Evolutionary conservation across 2,113 vertebrate genomes (phyloP).

Genomic region (Leucopsar rothschildi): DNA sequence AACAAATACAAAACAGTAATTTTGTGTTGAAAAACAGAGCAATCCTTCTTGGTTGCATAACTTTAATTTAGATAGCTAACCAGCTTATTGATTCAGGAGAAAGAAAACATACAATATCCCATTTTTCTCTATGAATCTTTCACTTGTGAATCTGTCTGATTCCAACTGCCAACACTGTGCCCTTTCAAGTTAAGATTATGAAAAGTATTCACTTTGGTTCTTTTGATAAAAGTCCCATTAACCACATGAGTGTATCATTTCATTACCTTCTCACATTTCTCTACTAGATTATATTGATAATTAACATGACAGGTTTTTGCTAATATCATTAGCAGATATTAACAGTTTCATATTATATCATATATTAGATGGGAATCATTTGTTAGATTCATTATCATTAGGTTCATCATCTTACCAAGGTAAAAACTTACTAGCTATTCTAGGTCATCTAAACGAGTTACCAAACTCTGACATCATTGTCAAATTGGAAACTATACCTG

Average conservation of each 20-base stretch:
- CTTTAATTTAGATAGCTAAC: neutral
- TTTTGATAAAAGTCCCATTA: neutral
- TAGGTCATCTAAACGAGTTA: neutral
- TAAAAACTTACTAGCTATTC: neutral
- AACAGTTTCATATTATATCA: neutral
- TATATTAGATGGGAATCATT: neutral
- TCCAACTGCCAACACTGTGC: neutral
- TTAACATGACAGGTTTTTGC: neutral
- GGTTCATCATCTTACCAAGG: neutral
- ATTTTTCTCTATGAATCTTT: neutral
- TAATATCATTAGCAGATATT: neutral
- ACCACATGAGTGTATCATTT: neutral
- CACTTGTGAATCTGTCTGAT: neutral
- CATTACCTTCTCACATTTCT: conserved; percentile 5
- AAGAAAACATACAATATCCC: neutral
- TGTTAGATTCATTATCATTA: neutral
- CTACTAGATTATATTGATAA: neutral
- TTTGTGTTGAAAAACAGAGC: neutral
- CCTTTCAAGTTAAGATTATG: neutral
- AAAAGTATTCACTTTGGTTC: neutral
- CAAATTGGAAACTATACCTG: neutral
- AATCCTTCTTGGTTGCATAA: neutral
- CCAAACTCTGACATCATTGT: neutral
- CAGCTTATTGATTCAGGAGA: neutral
- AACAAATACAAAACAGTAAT: neutral